phyloP scores from a whole-genome alignment of 92 coral and sea anemone species.

The Epizoanthus illoricatus region DNA sequence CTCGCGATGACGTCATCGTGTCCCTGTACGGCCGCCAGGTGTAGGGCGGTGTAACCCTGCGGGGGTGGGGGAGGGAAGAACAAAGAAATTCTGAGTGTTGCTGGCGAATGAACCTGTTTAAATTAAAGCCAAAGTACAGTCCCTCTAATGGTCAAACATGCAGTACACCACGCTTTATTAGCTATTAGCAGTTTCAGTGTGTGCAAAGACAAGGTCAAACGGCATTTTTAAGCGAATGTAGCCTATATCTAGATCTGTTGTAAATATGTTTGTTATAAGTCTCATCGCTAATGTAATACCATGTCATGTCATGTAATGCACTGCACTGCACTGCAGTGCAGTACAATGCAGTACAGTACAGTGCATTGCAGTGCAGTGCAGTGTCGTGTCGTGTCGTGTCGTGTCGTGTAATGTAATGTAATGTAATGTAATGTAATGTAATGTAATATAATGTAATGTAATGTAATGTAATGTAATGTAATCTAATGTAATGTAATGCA shows the following conservation, averaged over 20 bases:
- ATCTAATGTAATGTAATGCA: too few relatives aligned
- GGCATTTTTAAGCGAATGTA: too few relatives aligned
- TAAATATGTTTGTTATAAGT: too few relatives aligned
- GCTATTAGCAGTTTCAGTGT: too few relatives aligned
- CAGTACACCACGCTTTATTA: neutral
- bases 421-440: neutral
- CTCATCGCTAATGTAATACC: too few relatives aligned
- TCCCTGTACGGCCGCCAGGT: slow-evolving; percentile 78
- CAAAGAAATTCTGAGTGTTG: neutral
- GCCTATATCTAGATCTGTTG: too few relatives aligned
- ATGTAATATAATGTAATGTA: neutral
- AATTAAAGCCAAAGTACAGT: neutral
- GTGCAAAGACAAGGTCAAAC: neutral
- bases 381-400: too few relatives aligned
- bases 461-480: neutral
- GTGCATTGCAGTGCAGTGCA: too few relatives aligned
- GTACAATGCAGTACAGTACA: too few relatives aligned
- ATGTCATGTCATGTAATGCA: neutral
- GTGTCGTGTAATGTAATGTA: neutral
- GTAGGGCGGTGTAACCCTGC: slow-evolving; percentile 94
- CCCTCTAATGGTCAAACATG: neutral
- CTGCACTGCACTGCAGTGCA: too few relatives aligned
- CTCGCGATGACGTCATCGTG: slow-evolving; percentile 68
- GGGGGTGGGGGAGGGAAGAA: neutral
- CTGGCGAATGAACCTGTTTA: neutral